A percentile compares a stretch with the other conserved stretches of the same genome.
Conservation (phyloP, 2,797 vertebrate genomes). For the Channallabes apus region DNA sequence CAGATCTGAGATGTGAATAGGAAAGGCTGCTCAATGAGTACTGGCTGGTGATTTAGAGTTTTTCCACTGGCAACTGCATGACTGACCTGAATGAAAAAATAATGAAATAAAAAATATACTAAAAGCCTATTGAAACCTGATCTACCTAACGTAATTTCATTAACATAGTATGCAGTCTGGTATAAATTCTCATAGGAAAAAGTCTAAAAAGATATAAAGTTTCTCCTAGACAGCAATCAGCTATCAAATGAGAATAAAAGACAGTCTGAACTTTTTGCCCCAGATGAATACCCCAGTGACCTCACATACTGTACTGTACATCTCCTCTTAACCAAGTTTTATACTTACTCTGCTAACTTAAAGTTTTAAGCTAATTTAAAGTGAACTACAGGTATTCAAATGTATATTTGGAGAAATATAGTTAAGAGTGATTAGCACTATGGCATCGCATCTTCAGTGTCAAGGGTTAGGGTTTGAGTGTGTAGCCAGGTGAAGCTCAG, state of each 20-base stretch:
- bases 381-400: background rate
- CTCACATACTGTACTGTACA: background rate
- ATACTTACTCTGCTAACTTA: background rate
- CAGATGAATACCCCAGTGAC: background rate
- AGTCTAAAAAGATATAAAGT: background rate
- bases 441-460: too few relatives aligned
- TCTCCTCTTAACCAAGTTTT: background rate
- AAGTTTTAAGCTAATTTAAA: background rate
- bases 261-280: background rate
- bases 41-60: background rate
- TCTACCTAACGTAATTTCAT: background rate
- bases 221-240: background rate
- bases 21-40: background rate
- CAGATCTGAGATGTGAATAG: background rate
- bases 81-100: background rate
- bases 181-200: background rate
- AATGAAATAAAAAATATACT: conserved; percentile 11
- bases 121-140: conserved; percentile 13
- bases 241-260: conserved; percentile 2
- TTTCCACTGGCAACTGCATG: background rate
- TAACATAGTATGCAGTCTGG: conserved; percentile 1
- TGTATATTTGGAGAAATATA: background rate
- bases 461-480: too few relatives aligned
- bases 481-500: too few relatives aligned
- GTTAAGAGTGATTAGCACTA: too few relatives aligned